Base-by-base conservation (phyloP, 2,888 invertebrate species). In the Latrodectus elegans region DNA sequence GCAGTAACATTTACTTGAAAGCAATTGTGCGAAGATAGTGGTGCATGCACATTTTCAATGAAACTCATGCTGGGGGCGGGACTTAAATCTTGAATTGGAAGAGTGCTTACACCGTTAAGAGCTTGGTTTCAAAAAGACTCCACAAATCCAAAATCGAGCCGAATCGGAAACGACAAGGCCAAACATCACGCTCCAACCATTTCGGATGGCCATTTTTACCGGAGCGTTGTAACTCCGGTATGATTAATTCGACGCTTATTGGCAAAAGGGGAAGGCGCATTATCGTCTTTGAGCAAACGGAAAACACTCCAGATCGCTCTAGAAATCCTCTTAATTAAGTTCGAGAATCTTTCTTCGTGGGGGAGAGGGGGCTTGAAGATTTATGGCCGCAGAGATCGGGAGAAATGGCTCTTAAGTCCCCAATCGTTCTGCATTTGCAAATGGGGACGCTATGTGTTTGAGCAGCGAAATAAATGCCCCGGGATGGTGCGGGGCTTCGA, bases 371-470 rank as follows among this genome's bases (percentile, higher is more conserved):
- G 12, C 60, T n/a, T 38, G 12, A n/a, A 80, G 74, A 77, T 85
- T 79, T 79, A 75, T 73, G 74, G 73, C 22, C 49, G 49, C 67
- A 65, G 79, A 84, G 74, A 78, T 79, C 72, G 78, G 65, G 65
- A 77, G 77, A 72, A 78, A 77, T 51, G 70, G 74, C 79, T 80
- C 53, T 71, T 80, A 72, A 80, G 73, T 60, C 65, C 73, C 52
- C 85, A 85, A 85, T 85, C 85, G 85, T 80, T 80, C 78, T 70
- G 84, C 79, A 84, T 79, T 84, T 79, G 84, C 84, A 79, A 84
- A 84, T 84, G 80, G 38, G 85, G 80, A 80, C 73, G 80, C 80
- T 75, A 85, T 74, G 38, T 85, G 85, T 85, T 85, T 85, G 80
- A 85, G 80, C 85, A 85, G 80, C 68, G 75, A 85, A 85, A 84